Base-by-base conservation (phyloP, 2,797 vertebrate genomes). In the Heliangelus exortis region DNA sequence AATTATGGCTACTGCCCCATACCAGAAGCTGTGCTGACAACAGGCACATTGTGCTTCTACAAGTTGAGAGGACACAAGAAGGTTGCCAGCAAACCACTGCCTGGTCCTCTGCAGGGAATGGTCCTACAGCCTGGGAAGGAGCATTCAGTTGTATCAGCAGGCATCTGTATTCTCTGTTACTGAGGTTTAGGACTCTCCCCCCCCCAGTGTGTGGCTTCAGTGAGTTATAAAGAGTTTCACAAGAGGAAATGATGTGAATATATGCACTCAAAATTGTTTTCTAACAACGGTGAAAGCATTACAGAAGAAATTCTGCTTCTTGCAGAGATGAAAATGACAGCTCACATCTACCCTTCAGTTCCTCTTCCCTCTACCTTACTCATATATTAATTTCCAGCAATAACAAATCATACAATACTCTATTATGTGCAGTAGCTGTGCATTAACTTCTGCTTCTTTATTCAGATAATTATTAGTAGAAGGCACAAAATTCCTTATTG, bases 381-480 rank as follows among this genome's bases (percentile, higher is more conserved):
- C 63, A 57, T 81, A 66, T 80, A 87, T 79, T 89, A 62, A 90
- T 91, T 92, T 87, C 72, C 18, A 91, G n/a, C 77, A 92, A 78
- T 77, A 87, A 95, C 89, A 36, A 69, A 47, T 43, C 39, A 67
- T 53, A 59, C 80, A 83, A 91, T 81, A 76, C 34, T 90, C 45
- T 62, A 7, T 79, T 81, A 86, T 81, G 54, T 33, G 88, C 6
- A 22, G 57, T 74, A 75, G 18, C 47, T 93, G 50, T 62, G 47
- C 66, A 93, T 86, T 94, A 91, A 95, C 72, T 92, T 90, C 84
- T 59, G 50, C 7, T 75, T 91, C 93, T 95, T 62, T 78, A 81
- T 86, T 54, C 50, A 72, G 54, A 84, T 15, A 87, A 16, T 87
- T 96, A 95, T 41, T 88, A 88, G 51, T 16, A 86, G 68, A 94